Base-by-base conservation (phyloP, 2,797 vertebrate genomes). In the Eurystomus glaucurus region DNA sequence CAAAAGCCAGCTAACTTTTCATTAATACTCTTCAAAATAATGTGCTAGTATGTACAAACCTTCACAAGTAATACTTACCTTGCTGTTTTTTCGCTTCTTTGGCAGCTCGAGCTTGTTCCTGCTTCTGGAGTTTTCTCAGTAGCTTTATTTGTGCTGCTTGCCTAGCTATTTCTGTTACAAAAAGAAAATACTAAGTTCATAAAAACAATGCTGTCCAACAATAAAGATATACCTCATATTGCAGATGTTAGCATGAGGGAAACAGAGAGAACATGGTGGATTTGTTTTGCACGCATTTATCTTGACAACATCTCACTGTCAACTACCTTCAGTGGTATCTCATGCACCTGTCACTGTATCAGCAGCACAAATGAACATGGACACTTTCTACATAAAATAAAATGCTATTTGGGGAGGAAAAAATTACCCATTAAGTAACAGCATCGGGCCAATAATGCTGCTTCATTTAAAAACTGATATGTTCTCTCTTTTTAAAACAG, bases 71-170 rank as follows among this genome's bases (percentile, higher is more conserved):
- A 15, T 33, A 95, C 65, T 89, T 97, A 99, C 99, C 99, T 98
- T 99, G 99, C 92, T 99, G 99, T 96, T 99, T 99, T 97, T 98
- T 99, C 4, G 99, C 99, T 98, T 99, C 99, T 98, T 99, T 99
- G 82, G 99, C 99, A 58, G 99, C 99, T 91, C 99, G 99, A 3
- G 98, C 99, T 96, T 99, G 98, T 51, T 99, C 99, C 93, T 99
- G 99, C 87, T 99, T 99, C 98, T 99, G 99, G 83, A 99, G 98
- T 97, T 99, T 99, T 95, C 99, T 99, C 97, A 99, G 98, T 96
- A 99, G 98, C 97, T 99, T 99, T 96, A 99, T 99, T 96, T 99
- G 99, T 89, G 99, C 99, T 87, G 99, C 99, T 98, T 99, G 99
- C 85, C 99, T 99, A 57, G 99, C 99, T 94, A 99, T 99, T 99